These are phyloP conservation scores for Myiagra hebetior DNA, from an alignment of 2,113 vertebrate genomes.

Conservation along the genomic window DNA sequence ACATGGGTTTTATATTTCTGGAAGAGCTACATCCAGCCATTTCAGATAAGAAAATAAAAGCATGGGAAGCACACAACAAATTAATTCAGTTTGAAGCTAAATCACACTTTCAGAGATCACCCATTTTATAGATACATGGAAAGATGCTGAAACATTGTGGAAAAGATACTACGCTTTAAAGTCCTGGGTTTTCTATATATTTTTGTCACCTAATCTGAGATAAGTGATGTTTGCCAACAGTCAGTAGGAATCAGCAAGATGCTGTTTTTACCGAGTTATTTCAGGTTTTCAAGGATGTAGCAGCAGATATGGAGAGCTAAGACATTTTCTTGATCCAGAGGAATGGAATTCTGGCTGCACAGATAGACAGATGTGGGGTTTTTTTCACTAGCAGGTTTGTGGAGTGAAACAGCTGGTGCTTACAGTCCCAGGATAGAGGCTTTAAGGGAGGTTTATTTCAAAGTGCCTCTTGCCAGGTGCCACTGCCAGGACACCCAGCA, in stretches of 20 bases:
- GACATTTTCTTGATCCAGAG: not conserved
- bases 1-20: not conserved
- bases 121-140: not conserved
- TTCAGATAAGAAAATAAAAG: not conserved
- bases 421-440: not conserved
- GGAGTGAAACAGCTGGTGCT: not conserved
- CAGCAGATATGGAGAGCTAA: not conserved
- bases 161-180: not conserved
- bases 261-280: not conserved
- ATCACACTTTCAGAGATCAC: not conserved
- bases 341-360: not conserved
- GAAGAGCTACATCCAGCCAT: not conserved
- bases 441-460: not conserved
- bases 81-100: not conserved
- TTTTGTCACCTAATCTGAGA: not conserved
- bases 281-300: not conserved
- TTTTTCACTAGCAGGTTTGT: not conserved
- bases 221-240: not conserved
- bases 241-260: not conserved
- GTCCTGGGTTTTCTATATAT: not conserved
- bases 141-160: not conserved
- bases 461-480: not conserved
- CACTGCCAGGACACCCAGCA: not conserved
- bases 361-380: not conserved
- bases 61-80: not conserved